Conservation (phyloP, 2,888 invertebrate genomes). For the Scrobipalpa costella region DNA sequence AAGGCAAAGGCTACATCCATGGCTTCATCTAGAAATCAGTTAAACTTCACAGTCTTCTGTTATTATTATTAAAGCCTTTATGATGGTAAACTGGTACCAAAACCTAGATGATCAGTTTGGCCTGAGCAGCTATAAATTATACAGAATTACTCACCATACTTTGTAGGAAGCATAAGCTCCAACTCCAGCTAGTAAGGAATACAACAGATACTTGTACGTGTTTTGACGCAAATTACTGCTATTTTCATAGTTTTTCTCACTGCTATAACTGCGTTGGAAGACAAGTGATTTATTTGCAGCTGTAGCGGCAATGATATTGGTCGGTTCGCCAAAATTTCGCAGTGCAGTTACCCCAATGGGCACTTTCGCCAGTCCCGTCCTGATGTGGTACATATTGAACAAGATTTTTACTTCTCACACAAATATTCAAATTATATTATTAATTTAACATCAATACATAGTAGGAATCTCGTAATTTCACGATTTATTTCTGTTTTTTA, state of each 20-base stretch:
- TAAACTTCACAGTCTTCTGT: too few species aligned
- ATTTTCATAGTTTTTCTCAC: slow-evolving; percentile 38
- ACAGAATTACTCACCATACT: slow-evolving; percentile 56
- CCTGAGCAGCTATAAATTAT: too few species aligned
- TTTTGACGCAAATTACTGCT: slow-evolving; percentile 37
- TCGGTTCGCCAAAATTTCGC: slow-evolving; percentile 44
- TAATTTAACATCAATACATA: not conserved
- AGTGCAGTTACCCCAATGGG: slow-evolving; percentile 46
- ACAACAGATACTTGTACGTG: slow-evolving; percentile 55
- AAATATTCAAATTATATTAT: not conserved
- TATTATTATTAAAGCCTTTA: too few species aligned
- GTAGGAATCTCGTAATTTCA: not conserved
- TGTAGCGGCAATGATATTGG: slow-evolving; percentile 39
- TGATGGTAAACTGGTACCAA: too few species aligned
- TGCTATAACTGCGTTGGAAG: slow-evolving; percentile 43
- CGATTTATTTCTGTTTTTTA: not conserved
- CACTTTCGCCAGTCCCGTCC: slow-evolving; percentile 47
- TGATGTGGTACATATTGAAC: slow-evolving; percentile 17
- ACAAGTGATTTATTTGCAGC: slow-evolving; percentile 38
- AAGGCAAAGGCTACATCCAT: too few species aligned
- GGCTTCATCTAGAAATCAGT: too few species aligned
- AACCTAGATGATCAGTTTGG: too few species aligned
- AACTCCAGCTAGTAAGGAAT: slow-evolving; percentile 59
- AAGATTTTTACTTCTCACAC: not conserved
- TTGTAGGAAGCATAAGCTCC: slow-evolving; percentile 61